Base-by-base conservation (phyloP, 2,113 vertebrate species). In the Mola mola region DNA sequence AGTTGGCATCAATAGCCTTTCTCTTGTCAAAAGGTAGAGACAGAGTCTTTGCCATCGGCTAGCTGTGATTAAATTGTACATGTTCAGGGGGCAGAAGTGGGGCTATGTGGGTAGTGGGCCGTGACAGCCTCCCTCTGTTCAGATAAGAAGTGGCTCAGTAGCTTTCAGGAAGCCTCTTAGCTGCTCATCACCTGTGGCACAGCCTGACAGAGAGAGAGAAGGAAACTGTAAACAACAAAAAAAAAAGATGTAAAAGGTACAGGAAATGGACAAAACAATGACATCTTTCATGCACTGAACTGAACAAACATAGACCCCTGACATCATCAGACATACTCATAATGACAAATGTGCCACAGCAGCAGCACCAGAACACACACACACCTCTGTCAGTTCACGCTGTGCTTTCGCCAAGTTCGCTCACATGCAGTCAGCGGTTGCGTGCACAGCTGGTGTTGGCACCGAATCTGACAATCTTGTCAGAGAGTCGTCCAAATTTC, bases 141-240 rank as follows among this genome's bases (percentile, higher is more conserved):
- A 71, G 69, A 72, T 66, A 77, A 72, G 53, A 29, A 50, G 26
- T 37, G 44, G 42, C 60, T 62, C 58, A 50, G 47, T 16, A 19
- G 56, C 57, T 67, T 72, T 59, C 67, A 52, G 37, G 65, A 67
- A 74, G 36, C 44, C 51, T 56, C 70, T 21, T 25, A 80, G 86
- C 70, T 86, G 80, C 82, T 81, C 83, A 43, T 84, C 78, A 83
- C 11, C 56, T 40, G 37, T 19, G 29, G 58, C 10, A 15, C n/a
- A 20, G 21, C n/a, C n/a, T n/a, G 15, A 21, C 22, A 22, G n/a
- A 52, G 46, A 28, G 5, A 59, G 25, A 29, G 13, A 28, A 3
- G 31, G 29, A 36, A 48, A 49, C n/a, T 19, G 37, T 29, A 2
- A 29, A 29, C 28, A n/a, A n/a, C 31, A 15, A 46, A 43, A 62